Percentiles rank a stretch among this genome's conserved stretches.
Evolutionary conservation across 2,797 vertebrate genomes (phyloP).

Genomic region (Muscicapa striata): DNA sequence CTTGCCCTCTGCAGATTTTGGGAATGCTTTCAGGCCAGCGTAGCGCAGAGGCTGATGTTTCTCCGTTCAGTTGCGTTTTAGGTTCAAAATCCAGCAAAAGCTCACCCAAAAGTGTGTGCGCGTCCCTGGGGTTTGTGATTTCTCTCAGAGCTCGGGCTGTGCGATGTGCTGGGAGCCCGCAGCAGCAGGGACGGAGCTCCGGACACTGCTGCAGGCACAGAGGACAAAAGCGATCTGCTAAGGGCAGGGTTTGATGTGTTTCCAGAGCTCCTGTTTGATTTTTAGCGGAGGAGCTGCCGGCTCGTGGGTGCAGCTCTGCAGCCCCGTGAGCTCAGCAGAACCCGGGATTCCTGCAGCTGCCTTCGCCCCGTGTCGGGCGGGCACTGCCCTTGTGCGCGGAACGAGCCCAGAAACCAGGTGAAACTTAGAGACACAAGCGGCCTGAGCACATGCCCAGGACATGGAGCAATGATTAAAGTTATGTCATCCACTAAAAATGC

Average conservation of each 20-base stretch:
- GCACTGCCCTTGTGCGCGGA: background rate
- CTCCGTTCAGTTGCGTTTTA: background rate
- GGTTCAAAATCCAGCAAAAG: background rate
- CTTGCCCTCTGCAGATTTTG: background rate
- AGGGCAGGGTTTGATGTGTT: background rate
- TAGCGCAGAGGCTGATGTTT: background rate
- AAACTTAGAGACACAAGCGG: background rate
- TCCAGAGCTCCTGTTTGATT: background rate
- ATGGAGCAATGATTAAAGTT: slow-evolving; percentile 24
- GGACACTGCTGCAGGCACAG: background rate
- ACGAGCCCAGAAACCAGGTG: background rate
- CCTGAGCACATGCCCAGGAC: background rate
- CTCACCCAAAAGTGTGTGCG: background rate
- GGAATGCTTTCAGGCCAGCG: background rate
- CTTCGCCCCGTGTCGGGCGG: background rate
- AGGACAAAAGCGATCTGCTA: background rate
- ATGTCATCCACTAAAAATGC: slow-evolving; percentile 46
- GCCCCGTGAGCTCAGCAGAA: background rate
- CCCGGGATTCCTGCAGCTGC: background rate
- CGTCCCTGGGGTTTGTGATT: background rate
- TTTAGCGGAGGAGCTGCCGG: background rate
- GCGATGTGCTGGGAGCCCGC: slow-evolving; percentile 9
- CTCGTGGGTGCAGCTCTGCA: accelerated
- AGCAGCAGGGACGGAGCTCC: background rate
- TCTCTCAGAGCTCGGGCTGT: background rate